A percentile compares a stretch with the other conserved stretches of the same genome.
phyloP scores from a whole-genome alignment of 2,888 invertebrate genomes.

The Brenthis hecate region DNA sequence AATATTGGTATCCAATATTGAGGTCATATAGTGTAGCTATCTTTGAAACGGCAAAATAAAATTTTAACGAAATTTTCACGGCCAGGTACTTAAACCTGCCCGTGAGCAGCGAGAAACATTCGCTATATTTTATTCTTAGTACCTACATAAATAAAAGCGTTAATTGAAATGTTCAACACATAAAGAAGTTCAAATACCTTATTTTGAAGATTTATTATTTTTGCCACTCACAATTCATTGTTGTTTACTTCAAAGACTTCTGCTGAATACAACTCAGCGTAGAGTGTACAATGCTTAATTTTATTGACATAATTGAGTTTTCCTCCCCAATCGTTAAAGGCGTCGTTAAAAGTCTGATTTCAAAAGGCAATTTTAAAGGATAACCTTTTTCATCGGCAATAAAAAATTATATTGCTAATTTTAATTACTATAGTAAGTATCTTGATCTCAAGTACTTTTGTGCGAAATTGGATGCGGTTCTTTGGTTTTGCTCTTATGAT shows the following conservation, averaged over 20 bases:
- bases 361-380: constrained; percentile 9
- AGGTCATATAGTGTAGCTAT: too few relatives aligned
- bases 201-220: constrained; percentile 2
- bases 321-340: constrained; percentile 17
- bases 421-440: background rate
- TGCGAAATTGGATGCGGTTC: too few relatives aligned
- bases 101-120: too few relatives aligned
- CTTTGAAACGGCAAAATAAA: too few relatives aligned
- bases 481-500: too few relatives aligned
- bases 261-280: background rate
- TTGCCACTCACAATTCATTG: constrained; percentile 6
- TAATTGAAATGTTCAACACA: too few relatives aligned
- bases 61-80: too few relatives aligned
- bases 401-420: constrained; percentile 14
- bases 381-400: constrained; percentile 4
- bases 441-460: too few relatives aligned
- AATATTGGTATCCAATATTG: too few relatives aligned
- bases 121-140: too few relatives aligned
- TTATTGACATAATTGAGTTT: constrained; percentile 16
- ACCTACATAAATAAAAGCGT: too few relatives aligned
- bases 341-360: constrained; percentile 11
- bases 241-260: constrained; percentile 3
- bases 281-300: constrained; percentile 8
- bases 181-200: background rate
- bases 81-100: too few relatives aligned